Evolutionary conservation across 1,140 invertebrate genomes (phyloP), one percentile per base, ranked within the genome.

Genomic region (Calephelis nemesis): DNA sequence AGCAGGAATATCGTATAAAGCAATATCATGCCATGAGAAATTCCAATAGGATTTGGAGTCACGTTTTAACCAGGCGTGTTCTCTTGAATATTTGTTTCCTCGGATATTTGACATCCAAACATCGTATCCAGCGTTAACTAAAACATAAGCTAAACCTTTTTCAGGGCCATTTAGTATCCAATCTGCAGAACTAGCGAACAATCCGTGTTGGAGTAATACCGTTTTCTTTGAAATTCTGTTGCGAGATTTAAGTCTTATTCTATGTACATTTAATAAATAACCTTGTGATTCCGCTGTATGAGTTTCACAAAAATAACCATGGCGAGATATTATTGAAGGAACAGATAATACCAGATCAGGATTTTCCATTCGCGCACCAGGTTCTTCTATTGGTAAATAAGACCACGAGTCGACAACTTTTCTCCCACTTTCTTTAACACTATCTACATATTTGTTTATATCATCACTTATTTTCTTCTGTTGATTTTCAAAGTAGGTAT

Each of bases 141-240:
- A 82, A 39, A 93, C 87, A 73, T 93, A 95, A 0, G 95, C 93
- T 78, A 95, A 76, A 7, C 91, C 94, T 82, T 93, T 94, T 45
- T 94, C 87, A 1, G 93, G 93, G 3, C 95, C 95, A 76, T 94
- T 94, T 1, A 96, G 84, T n/a, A 97, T 93, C 94, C 94, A 98
- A 82, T 96, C 95, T 0, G 94, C 93, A 4, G 96, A 96, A 76
- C 95, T 95, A 1, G 93, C 94, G 5, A 97, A 88, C 1, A 97
- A 87, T 3, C 96, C 97, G 83, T 97, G 97, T 78, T 97, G 96
- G 0, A 97, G 79, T 12, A 95, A 91, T 5, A 96, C 93, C 4
- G 93, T 91, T 15, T 80, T 82, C 30, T 69, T 71, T 8, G 84
- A 60, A 52, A 74, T 52, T 4, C 72, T 13, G 1, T 73, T 65